Evolutionary conservation across 2,797 vertebrate species (phyloP), one percentile per base, ranked within the genome.

Genomic region (Pangasius macronema): DNA sequence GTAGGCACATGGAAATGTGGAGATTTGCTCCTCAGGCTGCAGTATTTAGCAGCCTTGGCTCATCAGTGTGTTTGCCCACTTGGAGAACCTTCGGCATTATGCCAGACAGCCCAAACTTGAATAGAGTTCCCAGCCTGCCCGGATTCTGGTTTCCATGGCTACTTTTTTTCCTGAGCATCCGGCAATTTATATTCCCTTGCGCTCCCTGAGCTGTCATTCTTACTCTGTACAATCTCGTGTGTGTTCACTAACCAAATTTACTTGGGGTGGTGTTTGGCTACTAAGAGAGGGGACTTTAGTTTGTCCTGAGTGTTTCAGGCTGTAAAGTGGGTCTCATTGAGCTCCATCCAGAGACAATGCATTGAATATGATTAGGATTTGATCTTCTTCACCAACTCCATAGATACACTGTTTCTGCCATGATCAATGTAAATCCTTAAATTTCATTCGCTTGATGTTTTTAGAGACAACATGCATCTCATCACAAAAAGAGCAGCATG

Each of bases 101-200:
- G 82, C 88, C 89, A 90, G 80, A 84, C 87, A 33, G 86, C 30
- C 68, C 80, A 85, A 90, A 85, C 68, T 90, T 90, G 90, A 91
- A 90, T 88, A 89, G 89, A 87, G 89, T 91, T 91, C 90, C 89
- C 90, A 90, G 89, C 85, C 88, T 83, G 86, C 76, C 80, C 87
- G 89, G 89, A 88, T 89, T 90, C 88, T 89, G 85, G 90, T 91
- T 90, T 87, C 88, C 84, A 91, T 88, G 89, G 86, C 89, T 90
- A 70, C 84, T 85, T 89, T 87, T 90, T 86, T 88, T 46, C 33
- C 13, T 18, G 65, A 88, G 86, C 87, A 91, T 91, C 89, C 88
- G 84, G 90, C 84, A 91, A 91, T 91, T 90, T 86, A 90, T 91
- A 89, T 88, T 86, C 89, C 76, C 61, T 85, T 67, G 67, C 77